These are phyloP conservation scores for Thunnus maccoyii DNA, from an alignment of 2,113 vertebrate genomes.

Conservation along the genomic window DNA sequence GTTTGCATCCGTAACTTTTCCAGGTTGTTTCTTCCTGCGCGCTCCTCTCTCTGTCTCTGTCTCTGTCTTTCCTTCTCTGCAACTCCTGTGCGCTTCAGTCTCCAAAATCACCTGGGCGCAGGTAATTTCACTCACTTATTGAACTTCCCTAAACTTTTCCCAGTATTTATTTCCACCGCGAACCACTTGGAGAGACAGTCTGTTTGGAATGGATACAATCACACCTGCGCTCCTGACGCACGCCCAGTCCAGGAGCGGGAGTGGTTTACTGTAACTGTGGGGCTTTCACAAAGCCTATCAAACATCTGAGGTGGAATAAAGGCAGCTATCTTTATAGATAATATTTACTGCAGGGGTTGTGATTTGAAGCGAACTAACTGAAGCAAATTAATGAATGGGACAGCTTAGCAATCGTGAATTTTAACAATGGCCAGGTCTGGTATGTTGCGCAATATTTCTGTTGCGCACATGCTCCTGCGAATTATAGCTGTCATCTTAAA, in stretches of 20 bases:
- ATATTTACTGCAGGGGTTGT: not conserved
- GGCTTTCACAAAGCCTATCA: conserved; percentile 16
- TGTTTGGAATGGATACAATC: conserved; percentile 58
- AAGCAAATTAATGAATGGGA: not conserved
- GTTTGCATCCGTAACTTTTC: conserved; percentile 49
- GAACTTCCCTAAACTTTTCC: not conserved
- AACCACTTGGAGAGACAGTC: conserved; percentile 41
- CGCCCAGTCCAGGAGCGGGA: conserved; percentile 75
- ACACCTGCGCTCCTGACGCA: conserved; percentile 78
- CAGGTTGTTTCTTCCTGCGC: conserved; percentile 1
- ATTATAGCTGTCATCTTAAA: not conserved
- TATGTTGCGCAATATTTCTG: conserved; percentile 10
- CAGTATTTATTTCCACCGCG: conserved; percentile 19
- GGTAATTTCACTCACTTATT: not conserved
- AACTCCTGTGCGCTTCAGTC: conserved; percentile 9
- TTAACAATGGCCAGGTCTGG: not conserved
- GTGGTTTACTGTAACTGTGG: conserved; percentile 59
- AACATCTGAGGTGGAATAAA: conserved; percentile 16
- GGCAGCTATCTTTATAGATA: not conserved
- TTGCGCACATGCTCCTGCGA: too few relatives aligned
- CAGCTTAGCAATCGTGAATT: not conserved
- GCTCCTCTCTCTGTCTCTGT: not conserved
- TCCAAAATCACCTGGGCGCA: conserved; percentile 33
- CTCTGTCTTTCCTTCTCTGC: not conserved
- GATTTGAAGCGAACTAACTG: not conserved